Evolutionary conservation across 2,888 invertebrate species (phyloP).

Genomic region (Nematopogon swammerdamellus): DNA sequence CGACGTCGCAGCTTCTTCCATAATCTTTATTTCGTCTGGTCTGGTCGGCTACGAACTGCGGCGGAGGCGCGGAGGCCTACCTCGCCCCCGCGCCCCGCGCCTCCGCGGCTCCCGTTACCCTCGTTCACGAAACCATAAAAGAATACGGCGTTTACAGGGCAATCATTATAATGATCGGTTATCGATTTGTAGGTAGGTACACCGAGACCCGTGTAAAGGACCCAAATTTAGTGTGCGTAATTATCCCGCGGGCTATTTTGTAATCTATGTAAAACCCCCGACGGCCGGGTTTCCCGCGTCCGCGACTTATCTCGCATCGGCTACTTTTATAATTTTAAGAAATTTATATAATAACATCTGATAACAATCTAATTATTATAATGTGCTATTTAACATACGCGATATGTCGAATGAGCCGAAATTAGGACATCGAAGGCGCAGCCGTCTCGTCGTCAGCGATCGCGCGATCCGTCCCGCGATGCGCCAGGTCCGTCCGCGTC

Average conservation of each 20-base stretch:
- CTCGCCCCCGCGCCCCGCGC: too few relatives aligned
- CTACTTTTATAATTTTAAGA: slow-evolving; percentile 48
- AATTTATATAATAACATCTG: slow-evolving; percentile 54
- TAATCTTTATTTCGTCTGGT: too few relatives aligned
- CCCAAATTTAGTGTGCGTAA: slow-evolving; percentile 43
- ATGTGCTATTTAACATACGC: slow-evolving; percentile 54
- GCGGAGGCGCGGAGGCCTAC: too few relatives aligned
- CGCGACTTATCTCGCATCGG: slow-evolving; percentile 41
- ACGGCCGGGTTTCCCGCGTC: slow-evolving; percentile 35
- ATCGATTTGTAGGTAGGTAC: slow-evolving; percentile 42
- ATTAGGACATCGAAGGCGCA: slow-evolving; percentile 27
- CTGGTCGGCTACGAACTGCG: too few relatives aligned
- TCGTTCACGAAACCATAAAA: background rate
- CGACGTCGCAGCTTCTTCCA: too few relatives aligned
- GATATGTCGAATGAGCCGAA: slow-evolving; percentile 30
- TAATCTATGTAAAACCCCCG: slow-evolving; percentile 29
- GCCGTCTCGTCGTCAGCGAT: too few relatives aligned
- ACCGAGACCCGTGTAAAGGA: slow-evolving; percentile 36
- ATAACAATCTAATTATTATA: slow-evolving; percentile 56
- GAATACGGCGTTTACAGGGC: slow-evolving; percentile 34
- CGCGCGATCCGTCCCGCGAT: slow-evolving; percentile 7
- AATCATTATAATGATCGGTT: slow-evolving; percentile 54
- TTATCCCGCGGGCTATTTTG: slow-evolving; percentile 38
- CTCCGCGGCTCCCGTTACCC: background rate
- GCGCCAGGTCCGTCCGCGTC: too few relatives aligned